Conservation (phyloP, 2,797 vertebrate genomes). For the Geotrypetes seraphini region DNA sequence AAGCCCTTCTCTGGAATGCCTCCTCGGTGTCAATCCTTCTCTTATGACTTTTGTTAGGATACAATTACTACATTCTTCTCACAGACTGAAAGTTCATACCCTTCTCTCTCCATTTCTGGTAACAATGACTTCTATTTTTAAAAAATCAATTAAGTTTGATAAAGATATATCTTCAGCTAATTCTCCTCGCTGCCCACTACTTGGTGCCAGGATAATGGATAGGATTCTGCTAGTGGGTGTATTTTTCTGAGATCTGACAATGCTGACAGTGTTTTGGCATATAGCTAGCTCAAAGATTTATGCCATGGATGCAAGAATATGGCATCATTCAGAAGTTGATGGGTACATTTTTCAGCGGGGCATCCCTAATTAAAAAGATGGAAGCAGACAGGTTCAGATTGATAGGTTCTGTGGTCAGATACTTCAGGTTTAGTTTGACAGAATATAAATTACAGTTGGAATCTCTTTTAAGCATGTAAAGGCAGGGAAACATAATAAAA, state of each 20-base stretch:
- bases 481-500: not conserved
- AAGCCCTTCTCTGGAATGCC: too few species aligned
- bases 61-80: slow-evolving; percentile 31
- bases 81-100: slow-evolving; percentile 34
- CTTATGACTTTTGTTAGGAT: slow-evolving; percentile 5
- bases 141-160: slow-evolving; percentile 43
- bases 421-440: slow-evolving; percentile 46
- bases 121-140: slow-evolving; percentile 30
- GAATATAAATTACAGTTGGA: slow-evolving; percentile 45
- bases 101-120: slow-evolving; percentile 14
- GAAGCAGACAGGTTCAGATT: slow-evolving; percentile 43
- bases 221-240: slow-evolving; percentile 43
- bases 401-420: slow-evolving; percentile 45
- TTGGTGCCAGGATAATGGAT: slow-evolving; percentile 45
- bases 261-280: slow-evolving; percentile 51
- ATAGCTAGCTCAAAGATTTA: slow-evolving; percentile 51
- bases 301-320: slow-evolving; percentile 40
- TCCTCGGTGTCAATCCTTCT: too few species aligned
- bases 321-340: slow-evolving; percentile 42
- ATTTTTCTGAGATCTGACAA: slow-evolving; percentile 53
- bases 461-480: slow-evolving; percentile 26
- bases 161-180: slow-evolving; percentile 40
- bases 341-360: slow-evolving; percentile 54
- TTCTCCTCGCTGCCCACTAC: slow-evolving; percentile 43
- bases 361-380: slow-evolving; percentile 51